Conservation (phyloP, 2,888 invertebrate species). For the Cetonia aurata region DNA sequence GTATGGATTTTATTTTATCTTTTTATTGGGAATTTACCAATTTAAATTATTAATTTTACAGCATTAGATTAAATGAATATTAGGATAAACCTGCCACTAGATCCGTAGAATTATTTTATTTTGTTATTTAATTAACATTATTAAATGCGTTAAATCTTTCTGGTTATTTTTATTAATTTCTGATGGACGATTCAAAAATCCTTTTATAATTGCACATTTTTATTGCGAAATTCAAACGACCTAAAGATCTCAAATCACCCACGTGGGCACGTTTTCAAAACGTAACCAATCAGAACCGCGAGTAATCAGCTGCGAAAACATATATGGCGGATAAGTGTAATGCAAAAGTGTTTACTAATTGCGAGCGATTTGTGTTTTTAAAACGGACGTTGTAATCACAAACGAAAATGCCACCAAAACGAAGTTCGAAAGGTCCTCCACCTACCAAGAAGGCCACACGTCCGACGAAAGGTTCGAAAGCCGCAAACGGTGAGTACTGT, state of each 20-base stretch:
- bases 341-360: slow-evolving; percentile 43
- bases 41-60: no score
- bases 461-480: slow-evolving; percentile 46
- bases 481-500: slow-evolving; percentile 43
- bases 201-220: not conserved
- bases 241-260: slow-evolving; percentile 15
- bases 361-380: slow-evolving; percentile 16
- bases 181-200: not conserved
- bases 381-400: slow-evolving; percentile 33
- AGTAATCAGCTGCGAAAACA: slow-evolving; percentile 45
- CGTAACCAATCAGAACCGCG: slow-evolving; percentile 40
- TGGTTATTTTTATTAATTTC: no score
- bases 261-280: slow-evolving; percentile 39
- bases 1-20: no score
- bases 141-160: no score
- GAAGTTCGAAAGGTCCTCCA: slow-evolving; percentile 43
- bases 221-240: not conserved
- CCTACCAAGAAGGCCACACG: slow-evolving; percentile 45
- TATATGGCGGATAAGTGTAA: slow-evolving; percentile 44
- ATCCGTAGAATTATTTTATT: no score
- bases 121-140: no score
- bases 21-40: no score
- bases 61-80: no score
- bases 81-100: no score
- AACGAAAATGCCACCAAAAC: slow-evolving; percentile 49